Conservation (phyloP, 2,888 invertebrate species). For the Metacarcinus magister region DNA sequence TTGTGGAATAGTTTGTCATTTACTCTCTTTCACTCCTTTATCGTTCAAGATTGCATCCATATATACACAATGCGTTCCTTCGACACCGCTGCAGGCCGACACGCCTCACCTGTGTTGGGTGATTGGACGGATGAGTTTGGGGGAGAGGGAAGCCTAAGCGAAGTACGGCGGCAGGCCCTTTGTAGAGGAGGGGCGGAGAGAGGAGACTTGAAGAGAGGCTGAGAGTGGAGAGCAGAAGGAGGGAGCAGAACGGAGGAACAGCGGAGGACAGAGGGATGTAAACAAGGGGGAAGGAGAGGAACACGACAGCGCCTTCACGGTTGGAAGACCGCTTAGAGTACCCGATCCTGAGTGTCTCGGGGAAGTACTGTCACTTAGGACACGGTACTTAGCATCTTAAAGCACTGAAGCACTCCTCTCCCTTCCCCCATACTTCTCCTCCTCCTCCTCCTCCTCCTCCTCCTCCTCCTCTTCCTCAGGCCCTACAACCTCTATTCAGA, state of each 20-base stretch:
- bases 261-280: background rate
- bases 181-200: background rate
- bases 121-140: background rate
- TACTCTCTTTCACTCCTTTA: background rate
- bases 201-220: background rate
- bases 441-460: background rate
- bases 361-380: background rate
- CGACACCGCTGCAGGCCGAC: background rate
- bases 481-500: background rate
- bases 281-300: constrained; percentile 12
- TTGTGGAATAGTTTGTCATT: background rate
- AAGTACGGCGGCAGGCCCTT: background rate
- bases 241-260: background rate
- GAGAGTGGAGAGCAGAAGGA: background rate
- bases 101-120: background rate
- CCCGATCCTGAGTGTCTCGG: background rate
- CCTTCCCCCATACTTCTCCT: background rate
- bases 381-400: background rate
- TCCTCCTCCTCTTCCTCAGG: background rate
- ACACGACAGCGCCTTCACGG: constrained; percentile 29
- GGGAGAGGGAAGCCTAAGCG: background rate
- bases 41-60: background rate
- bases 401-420: background rate
- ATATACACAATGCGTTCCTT: background rate
- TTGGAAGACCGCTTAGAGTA: background rate